Evolutionary conservation across 2,888 invertebrate species (phyloP).

Genomic region (Ornithoptera priamus): DNA sequence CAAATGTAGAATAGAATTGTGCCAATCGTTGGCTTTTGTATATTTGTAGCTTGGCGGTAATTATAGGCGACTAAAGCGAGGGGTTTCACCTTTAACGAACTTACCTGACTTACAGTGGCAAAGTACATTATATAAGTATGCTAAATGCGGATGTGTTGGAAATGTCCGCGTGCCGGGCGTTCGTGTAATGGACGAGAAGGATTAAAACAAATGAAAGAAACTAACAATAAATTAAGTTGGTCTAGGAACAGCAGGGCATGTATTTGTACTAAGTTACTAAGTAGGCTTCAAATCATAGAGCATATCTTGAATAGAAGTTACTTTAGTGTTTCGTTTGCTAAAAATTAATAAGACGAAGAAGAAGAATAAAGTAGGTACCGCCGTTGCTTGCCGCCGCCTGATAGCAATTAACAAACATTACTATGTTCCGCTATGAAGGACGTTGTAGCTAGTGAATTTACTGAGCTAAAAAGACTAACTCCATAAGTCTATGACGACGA

Average conservation of each 20-base stretch:
- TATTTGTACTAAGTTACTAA: no score
- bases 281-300: no score
- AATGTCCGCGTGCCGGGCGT: not conserved
- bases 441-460: no score
- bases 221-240: not conserved
- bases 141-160: conserved; percentile 27
- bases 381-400: no score
- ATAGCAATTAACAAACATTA: no score
- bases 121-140: conserved; percentile 24
- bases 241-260: not conserved
- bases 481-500: no score
- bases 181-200: not conserved
- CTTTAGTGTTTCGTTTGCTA: no score
- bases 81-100: conserved; percentile 28
- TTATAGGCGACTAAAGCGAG: conserved; percentile 6
- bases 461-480: no score
- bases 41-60: conserved; percentile 4
- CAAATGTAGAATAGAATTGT: not conserved
- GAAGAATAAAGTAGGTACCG: no score
- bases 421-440: no score
- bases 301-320: no score
- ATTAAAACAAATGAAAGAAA: conserved; percentile 6
- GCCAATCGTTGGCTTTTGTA: not conserved
- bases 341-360: no score
- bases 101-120: conserved; percentile 24